Evolutionary conservation across 2,113 vertebrate genomes (phyloP), one percentile per base, ranked within the genome.

Genomic region (Triplophysa rosa): DNA sequence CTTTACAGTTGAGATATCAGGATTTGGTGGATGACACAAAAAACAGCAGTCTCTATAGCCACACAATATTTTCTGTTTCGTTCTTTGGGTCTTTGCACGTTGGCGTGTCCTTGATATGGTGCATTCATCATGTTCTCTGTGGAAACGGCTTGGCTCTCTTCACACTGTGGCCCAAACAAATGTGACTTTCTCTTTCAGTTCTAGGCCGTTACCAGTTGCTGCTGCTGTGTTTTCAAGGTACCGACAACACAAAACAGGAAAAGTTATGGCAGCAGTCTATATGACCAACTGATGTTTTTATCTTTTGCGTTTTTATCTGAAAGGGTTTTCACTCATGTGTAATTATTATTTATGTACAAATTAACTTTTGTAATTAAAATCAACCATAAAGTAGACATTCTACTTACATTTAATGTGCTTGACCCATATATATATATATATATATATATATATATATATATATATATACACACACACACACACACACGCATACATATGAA

Each of bases 81-180:
- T 13, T 66, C 17, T 69, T 59, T 40, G 47, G 12, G 8, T 49
- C 42, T 33, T n/a, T 77, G 33, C 49, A n/a, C 52, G 67, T 40
- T 68, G 11, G 16, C 63, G 40, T 67, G 82, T 67, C 84, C 86
- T 84, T 89, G 78, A 67, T 21, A 24, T 52, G 42, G 10, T 17
- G 40, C 40, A 62, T 8, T 16, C 49, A 67, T 24, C 58, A 75
- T 54, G 11, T 72, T 56, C 67, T 68, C 67, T 11, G 65, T 56
- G 19, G 13, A 58, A 45, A 29, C 12, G 19, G 24, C 21, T 54
- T 21, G 19, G 6, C 24, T 14, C 21, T 59, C 42, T 59, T 76
- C 33, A 45, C 13, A 58, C 13, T 42, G n/a, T 19, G 40, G 8
- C 56, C 23, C 67, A 21, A 49, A 54, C 62, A 54, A n/a, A 47